phyloP scores from a whole-genome alignment of 2,113 vertebrate genomes.

The Stegostoma tigrinum region DNA sequence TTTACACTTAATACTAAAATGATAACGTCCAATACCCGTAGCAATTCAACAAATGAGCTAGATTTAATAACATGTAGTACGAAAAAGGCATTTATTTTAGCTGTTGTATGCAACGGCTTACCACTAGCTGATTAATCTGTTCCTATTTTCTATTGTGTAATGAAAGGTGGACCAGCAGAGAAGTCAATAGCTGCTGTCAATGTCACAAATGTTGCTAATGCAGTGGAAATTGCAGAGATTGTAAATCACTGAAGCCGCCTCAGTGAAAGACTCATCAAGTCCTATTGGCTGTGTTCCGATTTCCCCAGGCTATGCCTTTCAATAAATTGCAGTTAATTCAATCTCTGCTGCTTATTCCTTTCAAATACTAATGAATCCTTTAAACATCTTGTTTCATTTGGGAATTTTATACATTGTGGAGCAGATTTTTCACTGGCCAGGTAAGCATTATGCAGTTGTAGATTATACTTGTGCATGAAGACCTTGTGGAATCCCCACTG shows the following conservation, averaged over 20 bases:
- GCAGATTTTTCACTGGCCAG: too few species aligned
- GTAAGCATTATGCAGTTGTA: too few species aligned
- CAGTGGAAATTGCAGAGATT: neutral
- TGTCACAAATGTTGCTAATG: neutral
- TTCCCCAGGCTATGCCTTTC: neutral
- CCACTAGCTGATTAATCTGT: neutral
- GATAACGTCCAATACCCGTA: neutral
- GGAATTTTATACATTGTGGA: neutral
- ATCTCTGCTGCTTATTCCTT: neutral
- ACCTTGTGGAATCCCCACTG: too few species aligned
- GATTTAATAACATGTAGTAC: neutral
- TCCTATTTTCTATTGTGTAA: neutral
- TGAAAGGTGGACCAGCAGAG: neutral
- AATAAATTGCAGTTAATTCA: neutral
- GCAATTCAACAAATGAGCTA: neutral
- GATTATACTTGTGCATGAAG: too few species aligned
- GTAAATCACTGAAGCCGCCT: neutral
- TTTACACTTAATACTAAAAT: neutral
- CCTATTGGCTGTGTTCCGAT: neutral
- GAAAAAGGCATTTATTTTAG: neutral
- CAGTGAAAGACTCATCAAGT: neutral
- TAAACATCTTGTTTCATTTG: neutral
- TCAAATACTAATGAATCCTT: neutral
- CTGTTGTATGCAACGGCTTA: neutral
- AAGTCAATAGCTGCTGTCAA: neutral